These are phyloP conservation scores for Papilio protenor DNA, from an alignment of 2,888 invertebrate species.

Conservation along the genomic window DNA sequence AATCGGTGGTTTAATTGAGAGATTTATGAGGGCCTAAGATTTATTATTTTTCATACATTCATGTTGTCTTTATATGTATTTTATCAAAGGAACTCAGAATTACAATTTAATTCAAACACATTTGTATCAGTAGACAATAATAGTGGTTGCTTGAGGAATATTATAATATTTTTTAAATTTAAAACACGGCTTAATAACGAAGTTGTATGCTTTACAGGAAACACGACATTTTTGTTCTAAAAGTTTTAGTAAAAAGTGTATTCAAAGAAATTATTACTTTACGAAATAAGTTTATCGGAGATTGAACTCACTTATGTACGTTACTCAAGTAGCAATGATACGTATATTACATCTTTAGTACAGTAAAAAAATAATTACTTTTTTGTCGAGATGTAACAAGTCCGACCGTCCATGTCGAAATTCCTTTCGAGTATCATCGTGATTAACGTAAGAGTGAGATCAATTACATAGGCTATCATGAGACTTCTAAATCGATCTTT, in stretches of 20 bases:
- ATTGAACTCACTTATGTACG: neutral
- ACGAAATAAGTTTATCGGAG: neutral
- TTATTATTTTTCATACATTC: neutral
- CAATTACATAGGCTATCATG: slow-evolving; percentile 18
- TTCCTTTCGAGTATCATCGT: slow-evolving; percentile 47
- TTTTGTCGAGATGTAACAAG: slow-evolving; percentile 18
- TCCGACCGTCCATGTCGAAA: slow-evolving; percentile 18
- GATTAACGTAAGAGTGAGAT: slow-evolving; percentile 52
- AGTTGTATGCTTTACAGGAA: too few relatives aligned
- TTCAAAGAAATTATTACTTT: neutral
- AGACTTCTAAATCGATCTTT: slow-evolving; percentile 6
- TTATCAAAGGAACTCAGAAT: neutral
- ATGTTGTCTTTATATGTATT: neutral
- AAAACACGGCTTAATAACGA: neutral
- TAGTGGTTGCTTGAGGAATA: neutral
- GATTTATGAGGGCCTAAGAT: neutral
- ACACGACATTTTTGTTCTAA: neutral
- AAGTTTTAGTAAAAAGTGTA: neutral
- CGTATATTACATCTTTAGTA: neutral
- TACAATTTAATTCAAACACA: too few relatives aligned
- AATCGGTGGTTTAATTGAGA: neutral
- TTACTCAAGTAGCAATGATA: slow-evolving; percentile 10
- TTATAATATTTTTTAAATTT: neutral
- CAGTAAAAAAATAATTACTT: slow-evolving; percentile 15
- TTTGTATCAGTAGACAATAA: neutral